A percentile compares a stretch with the other conserved stretches of the same genome.
Conservation (phyloP, 2,888 invertebrate genomes). For the Lamellibrachia columna region DNA sequence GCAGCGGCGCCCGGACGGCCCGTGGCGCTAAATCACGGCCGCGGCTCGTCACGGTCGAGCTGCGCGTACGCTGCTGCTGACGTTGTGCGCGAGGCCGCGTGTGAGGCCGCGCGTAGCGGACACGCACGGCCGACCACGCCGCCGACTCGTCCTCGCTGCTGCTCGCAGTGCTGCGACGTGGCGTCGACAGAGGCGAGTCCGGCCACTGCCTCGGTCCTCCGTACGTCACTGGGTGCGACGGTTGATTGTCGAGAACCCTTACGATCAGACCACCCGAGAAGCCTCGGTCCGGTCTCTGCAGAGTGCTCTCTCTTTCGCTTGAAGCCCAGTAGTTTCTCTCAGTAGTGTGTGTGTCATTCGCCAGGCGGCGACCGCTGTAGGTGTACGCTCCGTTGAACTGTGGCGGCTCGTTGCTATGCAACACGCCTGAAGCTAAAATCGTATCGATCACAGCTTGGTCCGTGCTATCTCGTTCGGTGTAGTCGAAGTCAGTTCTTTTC, state of each 20-base stretch:
- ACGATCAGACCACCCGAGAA: not conserved
- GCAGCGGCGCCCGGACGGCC: not conserved
- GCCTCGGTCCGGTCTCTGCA: not conserved
- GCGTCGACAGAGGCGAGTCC: not conserved
- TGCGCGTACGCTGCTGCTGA: not conserved
- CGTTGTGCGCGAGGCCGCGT: not conserved
- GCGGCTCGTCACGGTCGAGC: not conserved
- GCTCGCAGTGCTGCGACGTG: not conserved
- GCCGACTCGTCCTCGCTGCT: constrained; percentile 19
- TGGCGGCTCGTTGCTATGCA: not conserved
- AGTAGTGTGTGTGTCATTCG: not conserved
- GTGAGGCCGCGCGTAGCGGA: constrained; percentile 3
- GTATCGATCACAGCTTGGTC: constrained; percentile 7
- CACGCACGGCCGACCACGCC: not conserved
- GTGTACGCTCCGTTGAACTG: not conserved
- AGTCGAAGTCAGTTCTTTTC: not conserved
- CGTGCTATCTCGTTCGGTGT: not conserved
- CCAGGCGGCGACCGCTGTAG: not conserved
- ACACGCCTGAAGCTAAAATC: constrained; percentile 2
- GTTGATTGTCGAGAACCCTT: not conserved
- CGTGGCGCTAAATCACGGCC: constrained; percentile 19
- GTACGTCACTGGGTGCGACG: not conserved
- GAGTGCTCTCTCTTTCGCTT: constrained; percentile 8
- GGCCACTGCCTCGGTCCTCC: not conserved
- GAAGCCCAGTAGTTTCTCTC: not conserved